Percentiles rank a stretch among this genome's conserved stretches.
Conservation (phyloP, 2,888 invertebrate genomes). For the Epinotia demarniana region DNA sequence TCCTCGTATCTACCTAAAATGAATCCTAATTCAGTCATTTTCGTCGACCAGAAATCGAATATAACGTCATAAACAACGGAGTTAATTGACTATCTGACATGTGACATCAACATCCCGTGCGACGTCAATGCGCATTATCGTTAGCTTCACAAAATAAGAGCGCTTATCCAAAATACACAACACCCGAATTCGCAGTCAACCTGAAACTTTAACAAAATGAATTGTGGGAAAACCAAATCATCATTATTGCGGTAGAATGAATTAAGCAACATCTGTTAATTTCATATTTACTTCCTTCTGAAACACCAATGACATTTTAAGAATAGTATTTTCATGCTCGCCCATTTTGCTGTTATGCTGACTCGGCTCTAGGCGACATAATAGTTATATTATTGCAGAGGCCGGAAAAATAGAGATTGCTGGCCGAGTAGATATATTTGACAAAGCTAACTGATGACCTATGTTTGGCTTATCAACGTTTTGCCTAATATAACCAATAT, state of each 20-base stretch:
- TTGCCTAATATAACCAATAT: too few species aligned
- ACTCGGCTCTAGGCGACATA: too few species aligned
- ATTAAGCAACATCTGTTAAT: not conserved
- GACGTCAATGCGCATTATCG: constrained; percentile 29
- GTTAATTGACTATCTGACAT: constrained; percentile 33
- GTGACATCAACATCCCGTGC: constrained; percentile 37
- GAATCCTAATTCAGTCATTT: not conserved
- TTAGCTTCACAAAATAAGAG: constrained; percentile 15
- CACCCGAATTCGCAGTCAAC: not conserved
- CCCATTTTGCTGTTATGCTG: too few species aligned
- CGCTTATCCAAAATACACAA: not conserved
- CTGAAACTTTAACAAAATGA: not conserved
- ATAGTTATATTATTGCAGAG: too few species aligned
- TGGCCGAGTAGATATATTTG: too few species aligned
- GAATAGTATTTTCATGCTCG: too few species aligned
- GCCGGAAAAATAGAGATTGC: too few species aligned
- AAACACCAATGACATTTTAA: too few species aligned
- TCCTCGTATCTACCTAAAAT: not conserved
- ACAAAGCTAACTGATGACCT: too few species aligned
- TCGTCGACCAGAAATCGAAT: constrained; percentile 18
- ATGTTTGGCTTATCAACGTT: too few species aligned
- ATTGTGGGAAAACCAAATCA: not conserved
- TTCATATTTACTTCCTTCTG: not conserved
- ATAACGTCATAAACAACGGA: constrained; percentile 27
- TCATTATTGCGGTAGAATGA: not conserved